Evolutionary conservation across 2,113 vertebrate species (phyloP).

Genomic region (Cariama cristata): DNA sequence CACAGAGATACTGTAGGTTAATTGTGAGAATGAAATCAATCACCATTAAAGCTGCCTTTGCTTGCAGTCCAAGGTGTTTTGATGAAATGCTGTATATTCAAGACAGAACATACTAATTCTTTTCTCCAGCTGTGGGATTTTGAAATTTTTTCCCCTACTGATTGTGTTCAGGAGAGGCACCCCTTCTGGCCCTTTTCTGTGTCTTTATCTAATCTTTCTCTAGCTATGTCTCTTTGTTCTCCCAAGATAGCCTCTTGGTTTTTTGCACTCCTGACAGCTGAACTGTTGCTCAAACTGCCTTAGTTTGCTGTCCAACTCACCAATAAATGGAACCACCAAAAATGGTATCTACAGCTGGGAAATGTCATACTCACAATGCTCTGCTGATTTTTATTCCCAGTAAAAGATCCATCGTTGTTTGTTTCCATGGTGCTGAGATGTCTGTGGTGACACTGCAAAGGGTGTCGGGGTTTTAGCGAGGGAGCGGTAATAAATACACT

Average conservation of each 20-base stretch:
- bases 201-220: neutral
- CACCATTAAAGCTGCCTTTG: neutral
- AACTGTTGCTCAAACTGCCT: neutral
- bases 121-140: neutral
- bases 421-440: conserved; percentile 21
- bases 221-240: neutral
- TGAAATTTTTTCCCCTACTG: neutral
- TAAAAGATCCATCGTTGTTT: neutral
- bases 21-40: neutral
- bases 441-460: neutral
- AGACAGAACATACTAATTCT: neutral
- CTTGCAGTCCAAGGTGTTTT: neutral
- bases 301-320: neutral
- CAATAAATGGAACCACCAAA: neutral
- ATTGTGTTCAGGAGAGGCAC: neutral
- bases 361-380: neutral
- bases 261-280: neutral
- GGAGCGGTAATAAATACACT: neutral
- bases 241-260: neutral
- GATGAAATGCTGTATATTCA: neutral
- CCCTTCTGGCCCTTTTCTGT: neutral
- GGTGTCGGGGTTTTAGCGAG: neutral
- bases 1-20: neutral
- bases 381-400: neutral
- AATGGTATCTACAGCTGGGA: neutral